Percentiles rank a stretch among this genome's conserved stretches.
phyloP scores from a whole-genome alignment of 2,797 vertebrate species.

The Myiotriccus ornatus region DNA sequence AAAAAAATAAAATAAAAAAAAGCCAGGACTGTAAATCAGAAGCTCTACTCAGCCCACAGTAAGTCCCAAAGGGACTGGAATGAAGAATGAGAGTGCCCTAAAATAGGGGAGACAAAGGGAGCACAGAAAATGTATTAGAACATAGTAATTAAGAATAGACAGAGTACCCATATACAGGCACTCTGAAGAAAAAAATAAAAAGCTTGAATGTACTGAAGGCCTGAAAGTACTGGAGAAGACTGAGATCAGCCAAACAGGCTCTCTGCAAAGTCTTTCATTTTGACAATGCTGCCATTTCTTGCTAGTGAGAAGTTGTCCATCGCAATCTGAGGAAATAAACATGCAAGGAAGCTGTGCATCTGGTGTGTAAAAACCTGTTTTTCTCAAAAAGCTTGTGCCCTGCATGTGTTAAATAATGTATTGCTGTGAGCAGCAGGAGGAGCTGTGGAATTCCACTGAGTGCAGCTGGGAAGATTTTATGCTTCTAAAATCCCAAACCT shows the following conservation, averaged over 20 bases:
- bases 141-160: not conserved
- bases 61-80: not conserved
- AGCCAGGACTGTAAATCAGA: not conserved
- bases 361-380: not conserved
- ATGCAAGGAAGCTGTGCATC: not conserved
- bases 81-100: not conserved
- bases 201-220: not conserved
- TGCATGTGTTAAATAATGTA: constrained; percentile 37
- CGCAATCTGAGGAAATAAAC: not conserved
- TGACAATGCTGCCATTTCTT: not conserved
- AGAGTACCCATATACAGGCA: not conserved
- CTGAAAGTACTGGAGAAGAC: not conserved
- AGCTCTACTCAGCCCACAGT: not conserved
- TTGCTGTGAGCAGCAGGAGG: constrained; percentile 27
- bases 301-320: not conserved
- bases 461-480: not conserved
- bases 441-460: constrained; percentile 34
- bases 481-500: not conserved
- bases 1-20: not conserved
- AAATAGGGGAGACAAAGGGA: not conserved
- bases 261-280: not conserved
- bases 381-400: constrained; percentile 4
- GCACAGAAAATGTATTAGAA: not conserved
- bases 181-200: not conserved
- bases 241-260: not conserved